These are phyloP conservation scores for Anser brachyrhynchus DNA, from an alignment of 2,113 vertebrate species.

Conservation along the genomic window DNA sequence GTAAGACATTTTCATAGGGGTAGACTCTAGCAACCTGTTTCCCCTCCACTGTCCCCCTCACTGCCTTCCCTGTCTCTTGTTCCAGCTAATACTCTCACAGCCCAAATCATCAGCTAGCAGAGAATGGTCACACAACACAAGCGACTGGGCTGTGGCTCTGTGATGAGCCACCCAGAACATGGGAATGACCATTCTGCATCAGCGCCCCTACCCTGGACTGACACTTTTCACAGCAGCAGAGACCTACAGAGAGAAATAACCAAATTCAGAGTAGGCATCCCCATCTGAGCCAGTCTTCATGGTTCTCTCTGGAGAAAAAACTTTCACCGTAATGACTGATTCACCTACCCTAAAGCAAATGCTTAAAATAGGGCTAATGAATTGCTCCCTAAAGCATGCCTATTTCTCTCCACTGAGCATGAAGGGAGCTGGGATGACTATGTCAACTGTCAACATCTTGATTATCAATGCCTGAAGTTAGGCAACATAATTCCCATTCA, in stretches of 20 bases:
- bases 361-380: constrained; percentile 39
- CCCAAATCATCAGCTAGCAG: not conserved
- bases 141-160: not conserved
- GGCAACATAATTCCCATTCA: not conserved
- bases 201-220: not conserved
- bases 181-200: not conserved
- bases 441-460: not conserved
- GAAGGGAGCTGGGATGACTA: not conserved
- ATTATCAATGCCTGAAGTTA: not conserved
- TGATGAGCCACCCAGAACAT: not conserved
- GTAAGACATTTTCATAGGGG: not conserved
- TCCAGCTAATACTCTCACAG: not conserved
- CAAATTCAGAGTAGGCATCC: not conserved
- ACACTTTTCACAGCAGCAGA: not conserved
- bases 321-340: not conserved
- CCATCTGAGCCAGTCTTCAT: not conserved
- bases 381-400: not conserved
- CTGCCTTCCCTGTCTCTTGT: not conserved
- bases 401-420: not conserved
- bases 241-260: not conserved
- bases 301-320: not conserved
- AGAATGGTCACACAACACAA: not conserved
- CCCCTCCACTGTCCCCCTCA: not conserved
- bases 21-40: not conserved
- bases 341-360: constrained; percentile 1